Base-by-base conservation (phyloP, 2,797 vertebrate species). In the Melanogrammus aeglefinus region DNA sequence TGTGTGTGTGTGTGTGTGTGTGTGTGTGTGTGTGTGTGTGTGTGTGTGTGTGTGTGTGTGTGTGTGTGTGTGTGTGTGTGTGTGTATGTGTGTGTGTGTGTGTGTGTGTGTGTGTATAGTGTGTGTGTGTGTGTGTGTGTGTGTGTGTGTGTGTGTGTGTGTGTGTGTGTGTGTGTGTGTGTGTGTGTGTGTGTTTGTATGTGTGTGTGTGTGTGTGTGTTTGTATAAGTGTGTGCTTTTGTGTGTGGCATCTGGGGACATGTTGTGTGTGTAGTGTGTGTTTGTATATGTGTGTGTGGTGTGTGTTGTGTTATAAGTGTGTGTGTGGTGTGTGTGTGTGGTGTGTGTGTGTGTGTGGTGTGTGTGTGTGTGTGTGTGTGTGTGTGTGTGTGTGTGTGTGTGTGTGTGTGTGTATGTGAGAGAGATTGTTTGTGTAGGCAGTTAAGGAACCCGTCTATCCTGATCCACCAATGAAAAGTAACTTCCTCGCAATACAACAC, bases 131-230 rank as follows among this genome's bases (percentile, higher is more conserved):
- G 35, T 35, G 35, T 82, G 21, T 73, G 72, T 70, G 44, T 47
- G 74, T 77, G 44, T 83, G 69, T 82, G 79, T 77, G 72, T 47
- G 75, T 78, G 76, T 27, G 75, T 75, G 69, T 73, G 77, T 70
- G 51, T 76, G 74, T 38, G 36, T 38, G 36, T 38, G 36, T 38
- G 36, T 38, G 36, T 38, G 36, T 38, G 36, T 38, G 36, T 38
- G 36, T 38, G 33, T 33, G 33, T 33, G 33, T 33, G 33, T 33
- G 33, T 33, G 33, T 33, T 1, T 33, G 33, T 69, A n/a, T 69
- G 63, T 69, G 63, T 69, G 63, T 78, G 77, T 74, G 39, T n/a
- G 39, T 27, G 27, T 72, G 69, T 24, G 63, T 24, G 63, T 24
- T 14, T 7, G 39, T 2, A 78, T 77, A 66, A 44, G 36, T 38